phyloP scores from a whole-genome alignment of 2,113 vertebrate genomes.

The Triplophysa siluroides region DNA sequence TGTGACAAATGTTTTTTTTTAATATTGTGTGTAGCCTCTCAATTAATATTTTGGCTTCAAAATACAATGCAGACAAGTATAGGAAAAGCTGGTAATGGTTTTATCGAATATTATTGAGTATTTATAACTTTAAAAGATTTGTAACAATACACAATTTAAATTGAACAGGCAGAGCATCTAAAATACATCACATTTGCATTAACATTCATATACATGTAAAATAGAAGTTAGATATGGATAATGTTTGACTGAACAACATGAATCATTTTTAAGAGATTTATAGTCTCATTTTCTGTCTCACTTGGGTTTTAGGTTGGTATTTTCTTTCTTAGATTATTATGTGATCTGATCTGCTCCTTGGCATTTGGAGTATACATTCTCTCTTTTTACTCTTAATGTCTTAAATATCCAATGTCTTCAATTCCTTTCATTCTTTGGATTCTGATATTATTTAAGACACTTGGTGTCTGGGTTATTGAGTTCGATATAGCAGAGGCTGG shows the following conservation, averaged over 20 bases:
- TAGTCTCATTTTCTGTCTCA: not conserved
- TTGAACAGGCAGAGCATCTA: not conserved
- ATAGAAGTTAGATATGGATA: not conserved
- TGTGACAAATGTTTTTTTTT: too few relatives aligned
- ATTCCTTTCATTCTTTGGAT: too few relatives aligned
- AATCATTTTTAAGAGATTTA: not conserved
- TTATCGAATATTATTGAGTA: not conserved
- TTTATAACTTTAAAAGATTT: not conserved
- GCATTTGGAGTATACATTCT: not conserved
- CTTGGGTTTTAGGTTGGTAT: not conserved
- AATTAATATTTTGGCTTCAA: too few relatives aligned
- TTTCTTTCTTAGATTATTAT: not conserved
- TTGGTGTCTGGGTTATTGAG: not conserved
- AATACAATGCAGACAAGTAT: too few relatives aligned
- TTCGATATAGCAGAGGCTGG: not conserved
- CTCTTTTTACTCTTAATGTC: not conserved
- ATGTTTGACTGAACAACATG: not conserved
- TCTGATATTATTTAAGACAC: too few relatives aligned
- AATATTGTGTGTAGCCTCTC: too few relatives aligned
- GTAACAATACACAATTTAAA: not conserved
- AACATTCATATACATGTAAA: not conserved
- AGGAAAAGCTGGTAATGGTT: too few relatives aligned
- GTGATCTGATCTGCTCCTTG: conserved; percentile 2
- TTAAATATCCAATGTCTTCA: not conserved
- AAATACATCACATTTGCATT: too few relatives aligned